These are phyloP conservation scores for Leucoraja ocellata DNA, from an alignment of 2,797 vertebrate genomes.

Conservation along the genomic window DNA sequence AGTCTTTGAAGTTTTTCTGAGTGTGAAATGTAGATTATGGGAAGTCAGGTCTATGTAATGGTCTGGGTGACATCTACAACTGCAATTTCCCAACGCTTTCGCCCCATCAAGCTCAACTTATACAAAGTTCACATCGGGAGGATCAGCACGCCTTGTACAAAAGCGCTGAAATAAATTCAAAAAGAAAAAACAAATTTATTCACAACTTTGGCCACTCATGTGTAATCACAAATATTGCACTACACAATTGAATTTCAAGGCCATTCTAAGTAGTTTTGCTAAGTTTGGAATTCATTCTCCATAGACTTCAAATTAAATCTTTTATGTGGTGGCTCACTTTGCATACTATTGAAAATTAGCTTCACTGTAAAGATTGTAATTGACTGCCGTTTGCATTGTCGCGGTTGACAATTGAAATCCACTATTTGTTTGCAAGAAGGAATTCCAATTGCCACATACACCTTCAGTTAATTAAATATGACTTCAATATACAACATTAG, in stretches of 20 bases:
- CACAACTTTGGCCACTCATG: neutral
- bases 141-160: neutral
- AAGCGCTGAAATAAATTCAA: neutral
- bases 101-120: neutral
- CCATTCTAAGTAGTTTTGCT: too few species aligned
- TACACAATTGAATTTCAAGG: too few species aligned
- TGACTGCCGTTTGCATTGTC: neutral
- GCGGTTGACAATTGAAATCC: neutral
- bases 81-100: too few species aligned
- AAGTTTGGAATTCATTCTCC: neutral
- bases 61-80: too few species aligned
- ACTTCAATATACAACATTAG: neutral
- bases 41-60: too few species aligned
- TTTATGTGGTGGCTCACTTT: neutral
- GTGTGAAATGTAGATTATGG: too few species aligned
- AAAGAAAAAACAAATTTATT: neutral
- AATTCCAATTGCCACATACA: neutral
- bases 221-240: too few species aligned
- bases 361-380: neutral
- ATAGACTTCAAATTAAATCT: neutral
- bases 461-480: slow-evolving; percentile 17
- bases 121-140: neutral
- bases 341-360: neutral
- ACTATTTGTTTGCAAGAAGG: neutral
- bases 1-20: too few species aligned